Evolutionary conservation across 1,140 invertebrate species (phyloP), one percentile per base, ranked within the genome.

Genomic region (Gonioctena quinquepunctata): DNA sequence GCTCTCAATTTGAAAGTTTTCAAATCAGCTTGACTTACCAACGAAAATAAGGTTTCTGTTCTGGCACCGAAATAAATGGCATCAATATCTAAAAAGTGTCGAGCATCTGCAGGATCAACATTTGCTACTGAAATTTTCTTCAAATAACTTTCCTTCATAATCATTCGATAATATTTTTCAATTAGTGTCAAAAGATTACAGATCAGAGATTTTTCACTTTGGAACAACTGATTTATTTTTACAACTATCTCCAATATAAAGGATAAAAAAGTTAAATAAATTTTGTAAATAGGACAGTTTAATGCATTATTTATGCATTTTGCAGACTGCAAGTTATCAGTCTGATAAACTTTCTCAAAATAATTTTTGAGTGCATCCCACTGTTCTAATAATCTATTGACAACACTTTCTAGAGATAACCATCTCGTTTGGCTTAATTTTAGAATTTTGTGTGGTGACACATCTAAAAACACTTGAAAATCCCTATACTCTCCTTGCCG

Each of bases 371-470:
- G 57, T 42, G 79, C 73, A 65, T 77, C 69, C 62, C 76, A 73
- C 68, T 83, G 83, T 72, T 83, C 80, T 60, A 84, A 69, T 64
- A 84, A 59, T 64, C 81, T 74, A 22, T 77, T 73, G 4, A 84
- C 79, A n/a, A 80, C 81, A 57, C 59, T 42, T 48, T 77, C 26
- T 16, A 82, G 66, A 19, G 73, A 73, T 64, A 78, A 61, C 73
- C 77, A 77, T 61, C 76, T 62, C 42, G 74, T 77, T 69, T 77
- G 72, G 48, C 71, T 68, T 65, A 64, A 74, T 66, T 73, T 76
- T 8, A 73, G 33, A 13, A 76, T 59, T 61, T 73, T 79, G 66
- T 79, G 74, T 54, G 68, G 59, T 77, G 77, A 72, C 25, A 74
- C 66, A 59, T 79, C 71, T 19, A 49, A 70, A 77, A 79, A 76